These are phyloP conservation scores for Dolichotis patagonum DNA, from an alignment of 2,113 vertebrate genomes.

Conservation along the genomic window DNA sequence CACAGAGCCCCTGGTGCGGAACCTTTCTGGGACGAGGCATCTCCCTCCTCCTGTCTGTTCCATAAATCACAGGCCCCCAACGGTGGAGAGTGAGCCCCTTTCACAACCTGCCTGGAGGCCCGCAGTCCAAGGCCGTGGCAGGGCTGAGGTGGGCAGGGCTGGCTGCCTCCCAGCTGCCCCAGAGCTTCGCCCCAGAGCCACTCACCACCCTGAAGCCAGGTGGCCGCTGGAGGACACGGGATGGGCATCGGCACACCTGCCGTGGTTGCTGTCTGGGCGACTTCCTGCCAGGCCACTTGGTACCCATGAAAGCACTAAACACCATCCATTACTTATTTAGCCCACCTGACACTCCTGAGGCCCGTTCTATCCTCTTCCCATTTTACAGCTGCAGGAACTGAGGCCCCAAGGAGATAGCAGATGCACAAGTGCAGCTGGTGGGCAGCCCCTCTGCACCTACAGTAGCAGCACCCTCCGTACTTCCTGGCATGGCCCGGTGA, in stretches of 20 bases:
- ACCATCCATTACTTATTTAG: background rate
- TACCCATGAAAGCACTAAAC: background rate
- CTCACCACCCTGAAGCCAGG: background rate
- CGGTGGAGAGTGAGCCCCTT: background rate
- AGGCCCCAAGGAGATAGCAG: background rate
- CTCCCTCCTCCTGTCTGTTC: background rate
- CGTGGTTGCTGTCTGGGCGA: background rate
- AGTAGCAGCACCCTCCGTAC: background rate
- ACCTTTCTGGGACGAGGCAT: background rate
- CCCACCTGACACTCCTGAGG: background rate
- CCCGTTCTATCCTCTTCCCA: background rate
- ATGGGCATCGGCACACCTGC: background rate
- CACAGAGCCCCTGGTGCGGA: background rate
- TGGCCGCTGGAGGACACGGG: background rate
- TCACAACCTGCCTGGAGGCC: background rate
- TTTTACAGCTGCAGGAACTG: background rate
- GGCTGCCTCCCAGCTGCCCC: background rate
- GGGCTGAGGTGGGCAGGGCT: background rate
- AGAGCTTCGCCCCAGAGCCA: background rate
- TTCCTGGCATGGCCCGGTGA: background rate
- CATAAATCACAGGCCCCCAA: conserved; percentile 15
- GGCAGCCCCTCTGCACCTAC: background rate
- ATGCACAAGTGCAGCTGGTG: background rate
- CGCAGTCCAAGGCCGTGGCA: background rate
- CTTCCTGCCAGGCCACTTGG: background rate